Base-by-base conservation (phyloP, 2,797 vertebrate genomes). In the Pipistrellus pipistrellus region DNA sequence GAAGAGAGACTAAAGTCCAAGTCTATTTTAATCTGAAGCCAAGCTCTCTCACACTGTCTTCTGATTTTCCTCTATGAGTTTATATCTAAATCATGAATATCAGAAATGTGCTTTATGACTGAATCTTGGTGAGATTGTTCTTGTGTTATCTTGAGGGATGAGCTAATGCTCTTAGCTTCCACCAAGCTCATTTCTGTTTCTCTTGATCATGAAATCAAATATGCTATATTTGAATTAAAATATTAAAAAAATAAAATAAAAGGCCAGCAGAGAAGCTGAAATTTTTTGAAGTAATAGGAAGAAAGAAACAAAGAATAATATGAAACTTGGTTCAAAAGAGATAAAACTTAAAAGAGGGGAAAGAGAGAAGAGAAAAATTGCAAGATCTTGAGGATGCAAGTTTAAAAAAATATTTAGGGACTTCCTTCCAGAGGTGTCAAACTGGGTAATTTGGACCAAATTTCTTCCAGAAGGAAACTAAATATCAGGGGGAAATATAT, bases 151-250 rank as follows among this genome's bases (percentile, higher is more conserved):
- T 72, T 44, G 41, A 83, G 81, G 27, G 11, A 55, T 57, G 0
- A 25, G 8, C 38, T 66, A 62, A 78, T 78, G 23, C 18, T 76
- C 23, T 87, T 77, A 57, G 25, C 32, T 69, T 83, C 75, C 57
- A 55, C 27, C 41, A 93, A 30, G 14, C 14, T 88, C 35, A 69
- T 64, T 77, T 93, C 69, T 93, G 30, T 59, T 82, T 68, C 8
- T 23, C 84, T 62, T 83, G 14, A 32, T 30, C 44, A 69, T 78
- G 30, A 91, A 85, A 73, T 78, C 30, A 91, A 85, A 55, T 35
- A 53, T 55, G 48, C 23, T 75, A 25, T 44, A 76, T 76, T 96
- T 86, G 25, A 59, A 75, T 83, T 95, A 83, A 93, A 83, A 91
- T 53, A 72, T 17, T 46, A 93, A 77, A 4, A 92, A 82, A 89